Conservation (phyloP, 2,888 invertebrate genomes). For the Periphyllus acericola region DNA sequence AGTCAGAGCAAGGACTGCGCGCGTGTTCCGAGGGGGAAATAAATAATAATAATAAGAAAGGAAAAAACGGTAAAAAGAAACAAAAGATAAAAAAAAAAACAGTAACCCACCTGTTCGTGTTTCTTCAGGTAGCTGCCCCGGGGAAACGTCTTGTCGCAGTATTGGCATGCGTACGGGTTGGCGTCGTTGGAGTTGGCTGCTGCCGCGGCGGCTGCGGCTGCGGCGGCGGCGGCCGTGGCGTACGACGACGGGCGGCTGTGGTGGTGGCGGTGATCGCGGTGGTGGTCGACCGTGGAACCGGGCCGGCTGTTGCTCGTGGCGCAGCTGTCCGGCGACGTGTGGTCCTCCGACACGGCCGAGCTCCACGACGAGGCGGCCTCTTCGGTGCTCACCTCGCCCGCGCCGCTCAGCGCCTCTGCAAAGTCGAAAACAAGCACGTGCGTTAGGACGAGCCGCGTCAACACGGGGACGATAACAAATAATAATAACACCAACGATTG, state of each 20-base stretch:
- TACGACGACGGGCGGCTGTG: constrained; percentile 74
- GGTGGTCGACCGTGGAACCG: constrained; percentile 72
- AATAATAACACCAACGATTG: no score
- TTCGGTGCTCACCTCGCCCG: constrained; percentile 69
- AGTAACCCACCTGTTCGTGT: constrained; percentile 83
- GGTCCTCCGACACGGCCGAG: constrained; percentile 71
- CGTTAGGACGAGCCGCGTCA: background rate
- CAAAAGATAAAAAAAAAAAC: background rate
- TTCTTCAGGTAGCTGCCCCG: constrained; percentile 87
- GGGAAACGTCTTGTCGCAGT: constrained; percentile 91
- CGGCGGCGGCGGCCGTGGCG: constrained; percentile 69
- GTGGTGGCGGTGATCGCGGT: constrained; percentile 75
- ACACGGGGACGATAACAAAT: no score
- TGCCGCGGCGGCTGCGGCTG: constrained; percentile 73
- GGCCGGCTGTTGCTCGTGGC: constrained; percentile 73
- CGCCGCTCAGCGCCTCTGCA: constrained; percentile 76
- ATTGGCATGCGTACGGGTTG: constrained; percentile 90
- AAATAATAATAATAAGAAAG: background rate
- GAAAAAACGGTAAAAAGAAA: background rate
- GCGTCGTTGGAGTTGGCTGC: constrained; percentile 74
- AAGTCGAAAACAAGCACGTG: constrained; percentile 63
- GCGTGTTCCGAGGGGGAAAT: background rate
- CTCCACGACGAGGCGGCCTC: constrained; percentile 70
- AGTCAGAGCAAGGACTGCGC: no score
- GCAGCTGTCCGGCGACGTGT: constrained; percentile 72